These are phyloP conservation scores for Icerya purchasi DNA, from an alignment of 2,888 invertebrate species.

Conservation along the genomic window DNA sequence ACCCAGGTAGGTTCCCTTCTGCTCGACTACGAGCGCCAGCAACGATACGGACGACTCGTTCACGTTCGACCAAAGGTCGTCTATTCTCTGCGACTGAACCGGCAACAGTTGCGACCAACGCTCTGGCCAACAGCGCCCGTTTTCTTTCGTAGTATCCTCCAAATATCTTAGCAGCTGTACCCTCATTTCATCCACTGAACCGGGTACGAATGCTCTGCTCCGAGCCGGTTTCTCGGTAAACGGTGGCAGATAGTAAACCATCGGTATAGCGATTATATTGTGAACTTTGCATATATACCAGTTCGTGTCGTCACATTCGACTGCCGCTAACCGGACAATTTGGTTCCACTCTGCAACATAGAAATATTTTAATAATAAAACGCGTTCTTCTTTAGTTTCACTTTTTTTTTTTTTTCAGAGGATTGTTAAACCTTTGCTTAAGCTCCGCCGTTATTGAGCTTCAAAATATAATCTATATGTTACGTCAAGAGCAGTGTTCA, in stretches of 20 bases:
- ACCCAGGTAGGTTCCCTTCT: constrained; percentile 5
- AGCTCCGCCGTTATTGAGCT: too few relatives aligned
- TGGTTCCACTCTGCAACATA: constrained; percentile 42
- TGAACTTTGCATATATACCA: constrained; percentile 69
- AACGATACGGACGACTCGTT: neutral
- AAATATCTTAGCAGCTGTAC: too few relatives aligned
- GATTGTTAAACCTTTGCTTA: too few relatives aligned
- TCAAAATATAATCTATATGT: too few relatives aligned
- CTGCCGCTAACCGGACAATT: constrained; percentile 47
- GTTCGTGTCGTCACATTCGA: constrained; percentile 66
- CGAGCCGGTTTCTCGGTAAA: constrained; percentile 31
- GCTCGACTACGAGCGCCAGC: constrained; percentile 4
- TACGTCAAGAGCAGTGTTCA: too few relatives aligned
- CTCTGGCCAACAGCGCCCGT: too few relatives aligned
- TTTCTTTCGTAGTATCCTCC: too few relatives aligned
- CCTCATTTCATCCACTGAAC: too few relatives aligned
- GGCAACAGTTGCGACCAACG: constrained; percentile 5
- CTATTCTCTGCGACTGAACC: too few relatives aligned
- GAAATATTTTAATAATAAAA: too few relatives aligned
- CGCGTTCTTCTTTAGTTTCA: too few relatives aligned
- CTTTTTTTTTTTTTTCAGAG: too few relatives aligned
- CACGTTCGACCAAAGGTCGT: neutral
- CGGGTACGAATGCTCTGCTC: constrained; percentile 22
- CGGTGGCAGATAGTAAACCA: constrained; percentile 56
- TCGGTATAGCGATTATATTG: constrained; percentile 74